Evolutionary conservation across 2,888 invertebrate genomes (phyloP).

Genomic region (Dendrolimus houi): DNA sequence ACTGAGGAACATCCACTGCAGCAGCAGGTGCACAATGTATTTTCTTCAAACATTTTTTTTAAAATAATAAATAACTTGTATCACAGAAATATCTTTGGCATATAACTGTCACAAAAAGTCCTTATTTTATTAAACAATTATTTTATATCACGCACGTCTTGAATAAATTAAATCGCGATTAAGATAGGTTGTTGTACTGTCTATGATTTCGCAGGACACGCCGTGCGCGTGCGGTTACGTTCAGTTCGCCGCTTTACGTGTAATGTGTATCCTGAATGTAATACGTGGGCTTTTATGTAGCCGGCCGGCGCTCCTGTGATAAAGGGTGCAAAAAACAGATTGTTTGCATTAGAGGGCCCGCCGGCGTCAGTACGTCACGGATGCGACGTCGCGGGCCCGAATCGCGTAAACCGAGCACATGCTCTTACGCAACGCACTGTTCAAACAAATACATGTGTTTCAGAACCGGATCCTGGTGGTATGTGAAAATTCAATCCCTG

Average conservation of each 20-base stretch:
- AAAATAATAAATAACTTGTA: conserved; percentile 26
- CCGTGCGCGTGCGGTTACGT: conserved; percentile 46
- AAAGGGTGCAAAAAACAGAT: conserved; percentile 72
- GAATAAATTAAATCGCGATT: neutral
- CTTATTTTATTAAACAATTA: too few species aligned
- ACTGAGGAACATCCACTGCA: conserved; percentile 45
- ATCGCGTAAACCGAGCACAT: conserved; percentile 52
- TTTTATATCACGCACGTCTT: neutral
- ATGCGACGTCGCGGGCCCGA: conserved; percentile 51
- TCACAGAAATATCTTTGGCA: conserved; percentile 50
- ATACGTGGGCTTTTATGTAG: conserved; percentile 70
- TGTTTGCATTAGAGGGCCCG: conserved; percentile 64
- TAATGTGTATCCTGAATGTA: conserved; percentile 70
- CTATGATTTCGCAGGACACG: conserved; percentile 24
- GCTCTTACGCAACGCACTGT: conserved; percentile 59
- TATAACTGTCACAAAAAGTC: conserved; percentile 17
- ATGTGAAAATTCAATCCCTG: conserved; percentile 46
- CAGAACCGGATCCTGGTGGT: conserved; percentile 57
- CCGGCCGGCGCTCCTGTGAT: conserved; percentile 61
- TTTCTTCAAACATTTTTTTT: conserved; percentile 38
- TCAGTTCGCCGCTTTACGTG: conserved; percentile 63
- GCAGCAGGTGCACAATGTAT: conserved; percentile 28
- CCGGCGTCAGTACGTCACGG: conserved; percentile 53
- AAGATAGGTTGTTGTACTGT: neutral
- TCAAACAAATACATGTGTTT: conserved; percentile 68